A percentile compares a stretch with the other conserved stretches of the same genome.
These are phyloP conservation scores for Drosophila antonietae DNA, from an alignment of 2,888 invertebrate species.

Conservation along the genomic window DNA sequence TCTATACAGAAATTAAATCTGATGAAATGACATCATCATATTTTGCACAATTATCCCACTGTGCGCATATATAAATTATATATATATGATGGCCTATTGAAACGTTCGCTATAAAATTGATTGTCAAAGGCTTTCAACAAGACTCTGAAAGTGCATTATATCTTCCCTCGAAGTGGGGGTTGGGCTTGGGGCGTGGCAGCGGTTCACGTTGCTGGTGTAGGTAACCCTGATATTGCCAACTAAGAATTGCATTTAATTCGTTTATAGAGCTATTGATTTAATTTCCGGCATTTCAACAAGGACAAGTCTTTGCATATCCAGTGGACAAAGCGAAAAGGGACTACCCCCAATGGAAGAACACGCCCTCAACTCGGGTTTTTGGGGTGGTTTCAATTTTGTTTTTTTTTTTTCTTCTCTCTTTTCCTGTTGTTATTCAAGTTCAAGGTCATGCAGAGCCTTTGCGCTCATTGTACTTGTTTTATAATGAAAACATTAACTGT, in stretches of 20 bases:
- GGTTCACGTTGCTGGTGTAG: background rate
- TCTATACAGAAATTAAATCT: background rate
- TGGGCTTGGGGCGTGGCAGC: background rate
- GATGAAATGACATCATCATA: background rate
- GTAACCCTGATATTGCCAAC: slow-evolving; percentile 44
- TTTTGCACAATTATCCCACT: background rate
- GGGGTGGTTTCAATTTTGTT: slow-evolving; percentile 25
- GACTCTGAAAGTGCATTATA: background rate
- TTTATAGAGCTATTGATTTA: slow-evolving; percentile 64
- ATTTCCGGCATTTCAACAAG: slow-evolving; percentile 50
- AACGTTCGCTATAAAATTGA: slow-evolving; percentile 5
- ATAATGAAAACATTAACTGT: slow-evolving; percentile 34
- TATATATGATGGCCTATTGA: slow-evolving; percentile 1
- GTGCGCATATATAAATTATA: slow-evolving; percentile 7
- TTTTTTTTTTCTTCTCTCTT: slow-evolving; percentile 4
- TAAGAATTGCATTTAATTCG: slow-evolving; percentile 58
- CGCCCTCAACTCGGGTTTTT: slow-evolving; percentile 1
- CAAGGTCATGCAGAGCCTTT: slow-evolving; percentile 53
- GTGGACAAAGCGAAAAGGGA: background rate
- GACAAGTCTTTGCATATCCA: slow-evolving; percentile 25
- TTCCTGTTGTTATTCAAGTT: slow-evolving; percentile 57
- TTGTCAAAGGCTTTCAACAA: background rate
- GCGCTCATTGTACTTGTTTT: background rate
- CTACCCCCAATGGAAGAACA: background rate
- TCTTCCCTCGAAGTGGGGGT: background rate